These are phyloP conservation scores for Cyphomyrus plagiostoma DNA, from an alignment of 2,113 vertebrate genomes.

Conservation along the genomic window DNA sequence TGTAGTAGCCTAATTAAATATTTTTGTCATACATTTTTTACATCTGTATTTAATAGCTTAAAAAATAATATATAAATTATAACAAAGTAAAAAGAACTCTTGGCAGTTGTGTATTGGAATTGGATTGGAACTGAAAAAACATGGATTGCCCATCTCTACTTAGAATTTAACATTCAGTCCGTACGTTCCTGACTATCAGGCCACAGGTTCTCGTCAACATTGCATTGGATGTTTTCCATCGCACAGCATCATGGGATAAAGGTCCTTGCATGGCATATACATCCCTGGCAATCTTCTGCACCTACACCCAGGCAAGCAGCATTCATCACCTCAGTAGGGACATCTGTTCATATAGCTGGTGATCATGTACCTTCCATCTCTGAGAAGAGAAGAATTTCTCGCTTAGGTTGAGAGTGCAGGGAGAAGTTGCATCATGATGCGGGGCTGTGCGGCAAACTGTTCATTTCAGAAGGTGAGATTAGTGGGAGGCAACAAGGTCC, in stretches of 20 bases:
- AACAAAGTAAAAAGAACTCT: too few species aligned
- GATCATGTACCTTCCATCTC: background rate
- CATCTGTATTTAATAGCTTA: too few species aligned
- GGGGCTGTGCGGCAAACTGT: slow-evolving; percentile 19
- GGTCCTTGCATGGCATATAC: background rate
- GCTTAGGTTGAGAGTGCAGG: background rate
- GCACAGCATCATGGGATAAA: background rate
- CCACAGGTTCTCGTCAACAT: background rate
- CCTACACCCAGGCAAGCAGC: slow-evolving; percentile 12
- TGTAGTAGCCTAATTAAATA: too few species aligned
- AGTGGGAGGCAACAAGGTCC: background rate
- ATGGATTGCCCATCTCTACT: too few species aligned
- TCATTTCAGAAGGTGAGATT: slow-evolving; percentile 2
- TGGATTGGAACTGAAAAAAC: too few species aligned
- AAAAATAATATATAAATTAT: too few species aligned
- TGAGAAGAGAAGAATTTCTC: background rate
- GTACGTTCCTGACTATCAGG: background rate
- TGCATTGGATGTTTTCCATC: background rate
- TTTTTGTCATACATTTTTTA: too few species aligned
- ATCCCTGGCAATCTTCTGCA: slow-evolving; percentile 19
- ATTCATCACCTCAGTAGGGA: slow-evolving; percentile 17
- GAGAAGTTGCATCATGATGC: slow-evolving; percentile 12
- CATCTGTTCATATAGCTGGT: background rate
- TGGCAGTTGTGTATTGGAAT: too few species aligned
- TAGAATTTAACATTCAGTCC: background rate